phyloP scores from a whole-genome alignment of 2,797 vertebrate genomes.

The Chelon labrosus region DNA sequence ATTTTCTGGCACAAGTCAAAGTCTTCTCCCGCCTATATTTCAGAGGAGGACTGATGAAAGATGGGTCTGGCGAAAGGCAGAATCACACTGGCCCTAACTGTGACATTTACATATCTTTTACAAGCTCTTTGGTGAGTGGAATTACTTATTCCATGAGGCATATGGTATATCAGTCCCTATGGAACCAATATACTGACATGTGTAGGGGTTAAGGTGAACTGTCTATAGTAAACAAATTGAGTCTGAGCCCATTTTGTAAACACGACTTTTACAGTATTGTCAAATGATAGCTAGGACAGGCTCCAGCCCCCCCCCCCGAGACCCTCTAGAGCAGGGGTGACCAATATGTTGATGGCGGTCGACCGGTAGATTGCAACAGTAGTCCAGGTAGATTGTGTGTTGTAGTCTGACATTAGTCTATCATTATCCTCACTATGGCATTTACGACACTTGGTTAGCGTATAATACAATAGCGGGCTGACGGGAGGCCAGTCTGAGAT shows the following conservation, averaged over 20 bases:
- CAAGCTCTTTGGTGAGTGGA: constrained; percentile 46
- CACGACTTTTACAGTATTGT: background rate
- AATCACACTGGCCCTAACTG: constrained; percentile 34
- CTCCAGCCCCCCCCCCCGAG: too few relatives aligned
- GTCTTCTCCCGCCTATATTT: constrained; percentile 65
- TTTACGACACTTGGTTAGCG: too few relatives aligned
- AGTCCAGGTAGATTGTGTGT: too few relatives aligned
- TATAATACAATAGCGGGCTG: too few relatives aligned
- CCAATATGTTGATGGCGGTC: too few relatives aligned
- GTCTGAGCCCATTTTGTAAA: background rate
- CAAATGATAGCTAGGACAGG: too few relatives aligned
- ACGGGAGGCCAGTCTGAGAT: too few relatives aligned
- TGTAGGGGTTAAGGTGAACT: constrained; percentile 3
- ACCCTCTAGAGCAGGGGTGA: too few relatives aligned
- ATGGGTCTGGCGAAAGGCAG: constrained; percentile 39
- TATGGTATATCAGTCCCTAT: constrained; percentile 4
- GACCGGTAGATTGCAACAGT: too few relatives aligned
- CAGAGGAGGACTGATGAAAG: constrained; percentile 56
- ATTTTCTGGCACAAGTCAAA: constrained; percentile 80
- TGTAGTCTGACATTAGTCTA: too few relatives aligned
- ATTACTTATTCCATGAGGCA: constrained; percentile 33
- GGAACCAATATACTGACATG: constrained; percentile 15
- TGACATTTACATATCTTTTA: constrained; percentile 68
- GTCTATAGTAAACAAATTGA: background rate
- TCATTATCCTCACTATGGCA: too few relatives aligned